Conservation (phyloP, 2,113 vertebrate species). For the Haliaeetus leucogaster region DNA sequence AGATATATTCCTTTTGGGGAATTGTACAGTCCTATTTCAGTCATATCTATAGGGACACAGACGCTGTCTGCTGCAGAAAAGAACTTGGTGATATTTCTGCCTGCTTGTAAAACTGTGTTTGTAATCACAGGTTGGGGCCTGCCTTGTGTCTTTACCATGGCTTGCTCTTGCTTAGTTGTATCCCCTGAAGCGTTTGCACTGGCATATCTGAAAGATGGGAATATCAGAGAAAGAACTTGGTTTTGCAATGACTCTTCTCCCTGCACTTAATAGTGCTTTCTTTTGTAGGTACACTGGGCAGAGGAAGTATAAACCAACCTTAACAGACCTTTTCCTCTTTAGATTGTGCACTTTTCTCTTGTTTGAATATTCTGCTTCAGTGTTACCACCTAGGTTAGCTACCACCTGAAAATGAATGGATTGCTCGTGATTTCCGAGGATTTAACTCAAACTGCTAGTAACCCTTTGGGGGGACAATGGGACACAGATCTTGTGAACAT, state of each 20-base stretch:
- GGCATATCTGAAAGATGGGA: not conserved
- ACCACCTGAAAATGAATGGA: not conserved
- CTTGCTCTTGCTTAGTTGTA: not conserved
- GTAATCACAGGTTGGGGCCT: not conserved
- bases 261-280: not conserved
- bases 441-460: not conserved
- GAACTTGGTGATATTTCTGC: not conserved
- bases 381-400: not conserved
- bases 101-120: not conserved
- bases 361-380: not conserved
- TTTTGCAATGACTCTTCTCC: not conserved
- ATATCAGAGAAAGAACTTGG: not conserved
- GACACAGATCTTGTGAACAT: not conserved
- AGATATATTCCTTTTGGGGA: not conserved
- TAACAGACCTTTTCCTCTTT: not conserved
- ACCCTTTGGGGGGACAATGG: not conserved
- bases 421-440: not conserved
- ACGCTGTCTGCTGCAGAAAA: not conserved
- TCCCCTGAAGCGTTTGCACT: not conserved
- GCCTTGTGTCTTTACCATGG: not conserved
- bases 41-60: not conserved
- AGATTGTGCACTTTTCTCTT: not conserved
- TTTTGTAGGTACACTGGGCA: not conserved
- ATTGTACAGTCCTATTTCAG: not conserved
- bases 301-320: not conserved